phyloP scores from a whole-genome alignment of 2,797 vertebrate species.

The Pristis pectinata region DNA sequence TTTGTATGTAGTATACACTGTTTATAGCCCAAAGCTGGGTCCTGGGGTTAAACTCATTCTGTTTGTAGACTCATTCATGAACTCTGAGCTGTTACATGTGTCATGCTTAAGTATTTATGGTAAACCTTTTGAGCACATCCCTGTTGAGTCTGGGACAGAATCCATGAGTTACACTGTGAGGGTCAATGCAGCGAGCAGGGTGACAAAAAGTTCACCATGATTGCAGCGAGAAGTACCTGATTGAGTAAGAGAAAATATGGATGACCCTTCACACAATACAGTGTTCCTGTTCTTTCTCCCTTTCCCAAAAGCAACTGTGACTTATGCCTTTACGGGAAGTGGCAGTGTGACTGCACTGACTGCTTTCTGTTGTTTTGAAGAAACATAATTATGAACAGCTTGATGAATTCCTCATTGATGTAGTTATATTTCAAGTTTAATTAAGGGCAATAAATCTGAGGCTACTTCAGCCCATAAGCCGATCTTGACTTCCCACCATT shows the following conservation, averaged over 20 bases:
- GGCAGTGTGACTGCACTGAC: background rate
- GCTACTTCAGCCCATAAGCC: background rate
- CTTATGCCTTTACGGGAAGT: background rate
- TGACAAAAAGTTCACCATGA: background rate
- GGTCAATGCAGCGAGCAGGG: background rate
- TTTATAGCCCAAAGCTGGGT: background rate
- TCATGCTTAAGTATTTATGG: background rate
- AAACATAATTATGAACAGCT: background rate
- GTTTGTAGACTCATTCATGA: background rate
- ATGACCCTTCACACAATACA: background rate
- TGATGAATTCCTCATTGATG: background rate
- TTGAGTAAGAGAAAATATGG: background rate
- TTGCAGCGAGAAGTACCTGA: background rate
- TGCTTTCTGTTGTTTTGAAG: background rate
- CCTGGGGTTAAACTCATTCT: background rate
- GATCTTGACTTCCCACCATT: background rate
- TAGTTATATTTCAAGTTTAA: background rate
- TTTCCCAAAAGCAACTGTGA: constrained; percentile 1
- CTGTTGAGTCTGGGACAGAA: background rate
- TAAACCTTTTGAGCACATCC: background rate
- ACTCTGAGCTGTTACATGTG: background rate
- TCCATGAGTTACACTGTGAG: background rate
- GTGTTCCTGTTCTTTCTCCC: background rate
- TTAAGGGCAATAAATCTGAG: background rate
- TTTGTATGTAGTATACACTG: background rate